Conservation (phyloP, 2,797 vertebrate genomes). For the Nannoperca australis region DNA sequence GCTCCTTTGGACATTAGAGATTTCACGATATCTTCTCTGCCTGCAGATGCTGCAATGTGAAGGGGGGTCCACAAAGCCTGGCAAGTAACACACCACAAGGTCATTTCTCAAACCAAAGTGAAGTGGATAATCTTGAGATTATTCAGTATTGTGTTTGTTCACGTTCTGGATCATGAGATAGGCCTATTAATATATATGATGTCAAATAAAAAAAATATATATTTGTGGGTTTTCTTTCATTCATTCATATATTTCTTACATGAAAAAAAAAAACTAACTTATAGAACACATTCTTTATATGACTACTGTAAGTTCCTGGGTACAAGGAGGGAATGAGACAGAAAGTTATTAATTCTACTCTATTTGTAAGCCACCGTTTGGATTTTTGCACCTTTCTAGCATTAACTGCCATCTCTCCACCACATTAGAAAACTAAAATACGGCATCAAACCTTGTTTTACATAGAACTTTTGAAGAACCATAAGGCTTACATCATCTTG, state of each 20-base stretch:
- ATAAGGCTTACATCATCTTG: conserved; percentile 91
- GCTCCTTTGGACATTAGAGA: conserved; percentile 91
- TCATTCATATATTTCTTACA: background rate
- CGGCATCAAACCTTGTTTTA: background rate
- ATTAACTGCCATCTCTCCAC: background rate
- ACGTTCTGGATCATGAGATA: background rate
- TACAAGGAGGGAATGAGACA: too few relatives aligned
- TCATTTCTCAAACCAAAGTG: background rate
- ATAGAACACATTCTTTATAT: too few relatives aligned
- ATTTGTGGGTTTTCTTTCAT: background rate
- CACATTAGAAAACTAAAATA: background rate
- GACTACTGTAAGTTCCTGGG: too few relatives aligned
- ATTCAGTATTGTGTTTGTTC: background rate
- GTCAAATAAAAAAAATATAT: too few relatives aligned
- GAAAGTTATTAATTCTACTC: too few relatives aligned
- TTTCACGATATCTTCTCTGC: conserved; percentile 93
- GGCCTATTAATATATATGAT: too few relatives aligned
- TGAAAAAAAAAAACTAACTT: background rate
- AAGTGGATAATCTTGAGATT: background rate
- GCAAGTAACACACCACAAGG: background rate
- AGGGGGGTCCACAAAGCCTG: conserved; percentile 95
- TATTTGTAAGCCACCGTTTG: background rate
- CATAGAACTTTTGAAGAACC: conserved; percentile 8
- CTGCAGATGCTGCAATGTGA: conserved; percentile 96
- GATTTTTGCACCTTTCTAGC: background rate